A percentile compares a stretch with the other conserved stretches of the same genome.
Evolutionary conservation across 2,888 invertebrate species (phyloP).

Genomic region (Pristionchus fissidentatus): DNA sequence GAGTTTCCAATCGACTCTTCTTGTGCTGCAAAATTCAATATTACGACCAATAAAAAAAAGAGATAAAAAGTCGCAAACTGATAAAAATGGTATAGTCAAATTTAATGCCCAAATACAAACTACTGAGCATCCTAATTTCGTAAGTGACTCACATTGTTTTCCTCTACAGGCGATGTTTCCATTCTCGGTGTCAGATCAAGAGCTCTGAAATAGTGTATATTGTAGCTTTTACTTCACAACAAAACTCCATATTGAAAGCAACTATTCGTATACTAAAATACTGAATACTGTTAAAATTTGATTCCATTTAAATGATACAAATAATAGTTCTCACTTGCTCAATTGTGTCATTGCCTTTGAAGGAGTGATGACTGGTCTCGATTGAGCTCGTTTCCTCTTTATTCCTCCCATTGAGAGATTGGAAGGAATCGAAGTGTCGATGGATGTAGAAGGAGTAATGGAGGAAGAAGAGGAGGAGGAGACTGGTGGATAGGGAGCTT

Average conservation of each 20-base stretch:
- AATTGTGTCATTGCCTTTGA: constrained; percentile 19
- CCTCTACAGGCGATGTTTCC: background rate
- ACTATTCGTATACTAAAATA: too few species aligned
- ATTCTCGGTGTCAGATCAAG: constrained; percentile 2
- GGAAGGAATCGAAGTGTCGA: background rate
- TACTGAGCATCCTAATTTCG: background rate
- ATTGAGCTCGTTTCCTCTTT: background rate
- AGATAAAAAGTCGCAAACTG: background rate
- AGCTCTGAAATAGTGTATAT: background rate
- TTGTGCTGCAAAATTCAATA: constrained; percentile 17
- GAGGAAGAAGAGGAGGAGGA: background rate
- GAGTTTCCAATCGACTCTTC: constrained; percentile 4
- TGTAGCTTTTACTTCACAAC: too few species aligned
- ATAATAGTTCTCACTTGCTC: background rate
- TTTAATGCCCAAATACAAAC: too few species aligned
- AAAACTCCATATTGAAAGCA: too few species aligned
- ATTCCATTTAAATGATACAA: too few species aligned
- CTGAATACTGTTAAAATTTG: too few species aligned
- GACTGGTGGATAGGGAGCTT: background rate
- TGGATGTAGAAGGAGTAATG: background rate
- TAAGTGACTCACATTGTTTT: background rate
- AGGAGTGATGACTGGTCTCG: constrained; percentile 23
- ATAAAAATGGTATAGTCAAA: too few species aligned
- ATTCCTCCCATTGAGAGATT: background rate
- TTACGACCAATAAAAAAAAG: background rate